phyloP scores from a whole-genome alignment of 2,113 vertebrate species.

The Misgurnus mizolepis region DNA sequence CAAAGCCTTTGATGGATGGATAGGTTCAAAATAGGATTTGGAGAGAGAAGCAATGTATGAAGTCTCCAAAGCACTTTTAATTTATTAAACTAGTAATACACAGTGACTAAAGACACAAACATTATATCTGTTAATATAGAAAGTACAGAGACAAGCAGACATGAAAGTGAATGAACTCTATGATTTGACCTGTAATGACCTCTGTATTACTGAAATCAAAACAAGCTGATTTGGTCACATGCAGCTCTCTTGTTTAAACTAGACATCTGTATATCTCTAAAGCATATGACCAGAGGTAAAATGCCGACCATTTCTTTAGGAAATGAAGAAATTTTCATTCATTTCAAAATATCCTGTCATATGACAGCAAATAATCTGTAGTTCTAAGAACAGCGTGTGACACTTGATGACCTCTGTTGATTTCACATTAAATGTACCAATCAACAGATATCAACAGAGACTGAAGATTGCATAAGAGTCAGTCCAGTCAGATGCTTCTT shows the following conservation, averaged over 20 bases:
- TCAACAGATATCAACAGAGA: neutral
- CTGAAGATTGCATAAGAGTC: constrained; percentile 11
- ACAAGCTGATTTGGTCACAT: constrained; percentile 20
- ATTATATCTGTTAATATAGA: too few relatives aligned
- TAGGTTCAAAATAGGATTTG: too few relatives aligned
- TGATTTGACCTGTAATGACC: constrained; percentile 57
- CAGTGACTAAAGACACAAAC: too few relatives aligned
- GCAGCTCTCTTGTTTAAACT: neutral
- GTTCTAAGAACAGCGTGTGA: neutral
- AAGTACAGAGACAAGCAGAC: neutral
- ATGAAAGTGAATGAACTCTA: constrained; percentile 54
- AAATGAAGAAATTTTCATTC: constrained; percentile 13
- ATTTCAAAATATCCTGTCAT: constrained; percentile 37
- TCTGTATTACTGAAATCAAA: neutral
- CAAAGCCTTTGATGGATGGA: too few relatives aligned
- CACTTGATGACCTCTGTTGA: neutral
- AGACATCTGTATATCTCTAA: neutral
- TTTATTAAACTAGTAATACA: too few relatives aligned
- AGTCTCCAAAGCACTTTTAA: too few relatives aligned
- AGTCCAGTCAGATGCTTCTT: neutral
- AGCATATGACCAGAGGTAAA: neutral
- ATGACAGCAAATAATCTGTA: neutral
- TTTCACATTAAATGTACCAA: neutral
- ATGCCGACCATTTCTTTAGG: neutral
- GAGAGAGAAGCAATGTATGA: too few relatives aligned